phyloP scores from a whole-genome alignment of 2,113 vertebrate species.

The Chroicocephalus ridibundus region DNA sequence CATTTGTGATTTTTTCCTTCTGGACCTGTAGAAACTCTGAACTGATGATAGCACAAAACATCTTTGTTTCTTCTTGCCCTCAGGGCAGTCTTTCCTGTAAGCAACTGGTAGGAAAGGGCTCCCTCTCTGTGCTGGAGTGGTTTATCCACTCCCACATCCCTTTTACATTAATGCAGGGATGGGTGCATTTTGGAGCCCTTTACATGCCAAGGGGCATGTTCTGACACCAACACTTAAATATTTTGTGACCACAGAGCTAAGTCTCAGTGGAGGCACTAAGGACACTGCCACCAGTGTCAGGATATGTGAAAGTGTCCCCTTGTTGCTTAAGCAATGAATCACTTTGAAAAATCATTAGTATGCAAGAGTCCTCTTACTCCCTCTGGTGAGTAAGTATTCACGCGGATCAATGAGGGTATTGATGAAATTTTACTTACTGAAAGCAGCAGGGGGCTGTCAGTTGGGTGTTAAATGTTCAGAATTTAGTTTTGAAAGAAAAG shows the following conservation, averaged over 20 bases:
- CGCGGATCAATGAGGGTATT: background rate
- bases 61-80: background rate
- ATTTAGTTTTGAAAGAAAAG: background rate
- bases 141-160: background rate
- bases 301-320: background rate
- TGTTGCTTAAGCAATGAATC: background rate
- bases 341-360: background rate
- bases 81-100: background rate
- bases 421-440: background rate
- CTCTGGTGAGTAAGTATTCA: background rate
- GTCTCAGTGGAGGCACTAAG: background rate
- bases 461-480: background rate
- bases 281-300: background rate
- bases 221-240: background rate
- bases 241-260: background rate
- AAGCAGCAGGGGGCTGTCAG: background rate
- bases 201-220: background rate
- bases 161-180: background rate
- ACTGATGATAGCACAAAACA: background rate
- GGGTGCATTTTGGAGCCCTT: background rate
- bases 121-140: background rate
- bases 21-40: background rate
- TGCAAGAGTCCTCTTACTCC: background rate
- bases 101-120: background rate
- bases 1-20: background rate